Conservation (phyloP, 1,140 invertebrate species). For the Rhopalosiphum padi region DNA sequence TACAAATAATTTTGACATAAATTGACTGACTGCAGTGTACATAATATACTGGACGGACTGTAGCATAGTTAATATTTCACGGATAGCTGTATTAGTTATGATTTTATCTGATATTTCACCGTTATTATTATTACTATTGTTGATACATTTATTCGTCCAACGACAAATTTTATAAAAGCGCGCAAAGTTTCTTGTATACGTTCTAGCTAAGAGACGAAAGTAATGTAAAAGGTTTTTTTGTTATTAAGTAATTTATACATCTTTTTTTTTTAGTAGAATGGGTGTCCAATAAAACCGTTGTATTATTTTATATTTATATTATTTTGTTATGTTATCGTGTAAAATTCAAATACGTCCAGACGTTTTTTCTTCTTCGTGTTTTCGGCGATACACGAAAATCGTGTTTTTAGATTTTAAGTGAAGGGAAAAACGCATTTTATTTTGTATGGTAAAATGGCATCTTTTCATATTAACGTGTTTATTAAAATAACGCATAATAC, state of each 20-base stretch:
- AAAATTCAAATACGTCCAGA: neutral
- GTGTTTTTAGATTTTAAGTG: neutral
- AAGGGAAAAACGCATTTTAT: neutral
- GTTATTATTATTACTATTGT: neutral
- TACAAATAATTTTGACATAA: neutral
- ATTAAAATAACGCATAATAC: conserved; percentile 14
- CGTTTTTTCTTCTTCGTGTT: neutral
- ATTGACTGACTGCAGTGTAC: neutral
- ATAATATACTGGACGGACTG: too few relatives aligned
- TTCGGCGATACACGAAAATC: neutral
- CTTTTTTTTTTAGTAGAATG: neutral
- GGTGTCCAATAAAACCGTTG: neutral
- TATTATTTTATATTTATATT: neutral
- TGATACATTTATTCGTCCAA: neutral
- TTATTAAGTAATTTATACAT: neutral
- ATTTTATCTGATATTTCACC: neutral
- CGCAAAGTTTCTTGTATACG: too few relatives aligned
- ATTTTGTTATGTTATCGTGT: neutral
- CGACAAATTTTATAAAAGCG: too few relatives aligned
- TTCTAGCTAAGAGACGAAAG: too few relatives aligned
- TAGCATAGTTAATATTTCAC: too few relatives aligned
- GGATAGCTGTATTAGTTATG: too few relatives aligned
- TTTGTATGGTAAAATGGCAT: neutral
- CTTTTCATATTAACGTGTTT: conserved; percentile 16
- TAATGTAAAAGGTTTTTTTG: too few relatives aligned